phyloP scores from a whole-genome alignment of 1,140 invertebrate genomes.

The Agrypnia vestita region DNA sequence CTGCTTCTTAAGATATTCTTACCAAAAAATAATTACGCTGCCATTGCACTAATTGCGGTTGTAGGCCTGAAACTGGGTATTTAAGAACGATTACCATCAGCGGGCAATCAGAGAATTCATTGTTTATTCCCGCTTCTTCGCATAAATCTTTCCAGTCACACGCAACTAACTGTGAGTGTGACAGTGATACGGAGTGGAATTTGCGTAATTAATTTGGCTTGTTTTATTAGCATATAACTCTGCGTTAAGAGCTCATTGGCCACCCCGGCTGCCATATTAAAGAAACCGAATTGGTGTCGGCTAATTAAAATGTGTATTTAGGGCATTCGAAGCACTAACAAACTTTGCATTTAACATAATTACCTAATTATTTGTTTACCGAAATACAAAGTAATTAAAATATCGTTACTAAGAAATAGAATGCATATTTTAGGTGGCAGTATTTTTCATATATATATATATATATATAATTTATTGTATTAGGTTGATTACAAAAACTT shows the following conservation, averaged over 20 bases:
- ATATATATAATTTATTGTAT: too few relatives aligned
- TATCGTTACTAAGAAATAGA: too few relatives aligned
- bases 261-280: constrained; percentile 27
- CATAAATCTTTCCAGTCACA: constrained; percentile 37
- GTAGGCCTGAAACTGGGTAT: neutral
- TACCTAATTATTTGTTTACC: too few relatives aligned
- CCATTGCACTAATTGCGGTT: neutral
- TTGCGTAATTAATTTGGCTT: constrained; percentile 40
- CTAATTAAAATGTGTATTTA: constrained; percentile 19
- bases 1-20: too few relatives aligned
- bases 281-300: constrained; percentile 11
- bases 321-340: neutral
- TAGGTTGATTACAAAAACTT: too few relatives aligned
- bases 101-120: constrained; percentile 52
- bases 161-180: constrained; percentile 11
- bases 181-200: constrained; percentile 36
- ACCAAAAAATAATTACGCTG: constrained; percentile 4
- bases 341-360: neutral
- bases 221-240: constrained; percentile 18
- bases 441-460: too few relatives aligned
- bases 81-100: constrained; percentile 13
- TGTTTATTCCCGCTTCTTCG: constrained; percentile 30
- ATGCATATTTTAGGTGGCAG: too few relatives aligned
- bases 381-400: too few relatives aligned
- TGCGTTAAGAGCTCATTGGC: constrained; percentile 9